phyloP scores from a whole-genome alignment of 2,113 vertebrate genomes.

The Sander vitreus region DNA sequence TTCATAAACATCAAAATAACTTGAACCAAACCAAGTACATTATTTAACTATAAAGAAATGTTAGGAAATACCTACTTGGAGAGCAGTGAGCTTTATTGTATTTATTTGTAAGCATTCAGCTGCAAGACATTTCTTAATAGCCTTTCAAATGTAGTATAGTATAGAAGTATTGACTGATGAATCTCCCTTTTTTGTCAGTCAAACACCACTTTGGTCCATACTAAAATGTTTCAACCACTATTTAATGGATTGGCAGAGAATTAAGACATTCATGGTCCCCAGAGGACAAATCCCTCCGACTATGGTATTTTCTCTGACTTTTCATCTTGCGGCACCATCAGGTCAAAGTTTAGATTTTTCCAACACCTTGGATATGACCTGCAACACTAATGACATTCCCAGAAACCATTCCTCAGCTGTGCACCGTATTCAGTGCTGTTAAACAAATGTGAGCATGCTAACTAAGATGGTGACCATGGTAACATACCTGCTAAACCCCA shows the following conservation, averaged over 20 bases:
- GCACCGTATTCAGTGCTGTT: background rate
- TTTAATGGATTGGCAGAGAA: no score
- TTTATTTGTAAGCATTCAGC: background rate
- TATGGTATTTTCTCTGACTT: no score
- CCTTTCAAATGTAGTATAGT: background rate
- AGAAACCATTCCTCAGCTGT: background rate
- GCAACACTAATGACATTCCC: no score
- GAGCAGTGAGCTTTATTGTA: background rate
- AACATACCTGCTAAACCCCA: no score
- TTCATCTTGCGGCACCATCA: background rate
- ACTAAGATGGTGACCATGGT: background rate
- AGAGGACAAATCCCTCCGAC: no score
- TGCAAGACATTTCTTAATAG: background rate
- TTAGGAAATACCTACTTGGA: no score
- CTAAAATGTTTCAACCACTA: background rate
- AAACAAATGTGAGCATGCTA: background rate
- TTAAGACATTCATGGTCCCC: no score
- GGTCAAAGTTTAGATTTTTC: no score
- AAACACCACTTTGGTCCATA: background rate
- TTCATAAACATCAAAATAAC: background rate
- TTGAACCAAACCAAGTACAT: background rate
- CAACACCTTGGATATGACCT: background rate
- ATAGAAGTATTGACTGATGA: background rate
- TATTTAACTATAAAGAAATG: background rate
- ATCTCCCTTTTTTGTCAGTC: background rate